Evolutionary conservation across 2,888 invertebrate species (phyloP).

Genomic region (Parasteatoda lunata): DNA sequence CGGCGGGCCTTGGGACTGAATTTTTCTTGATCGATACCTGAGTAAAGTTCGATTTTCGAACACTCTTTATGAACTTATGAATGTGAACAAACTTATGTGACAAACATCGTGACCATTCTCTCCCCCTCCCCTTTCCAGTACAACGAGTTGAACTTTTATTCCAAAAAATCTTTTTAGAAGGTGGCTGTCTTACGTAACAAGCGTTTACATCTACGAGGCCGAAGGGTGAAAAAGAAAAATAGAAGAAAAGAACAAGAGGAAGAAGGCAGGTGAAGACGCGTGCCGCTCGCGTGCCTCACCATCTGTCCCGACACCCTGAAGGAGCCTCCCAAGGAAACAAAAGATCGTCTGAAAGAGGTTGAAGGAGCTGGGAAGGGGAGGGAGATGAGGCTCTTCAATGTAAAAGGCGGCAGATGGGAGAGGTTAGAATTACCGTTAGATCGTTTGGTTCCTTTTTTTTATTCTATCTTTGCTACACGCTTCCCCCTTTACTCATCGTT

Average conservation of each 20-base stretch:
- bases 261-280: slow-evolving; percentile 5
- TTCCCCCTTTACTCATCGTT: neutral
- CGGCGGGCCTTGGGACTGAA: too few relatives aligned
- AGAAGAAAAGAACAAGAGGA: neutral
- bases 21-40: too few relatives aligned
- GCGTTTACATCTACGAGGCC: neutral
- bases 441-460: slow-evolving; percentile 12
- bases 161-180: too few relatives aligned
- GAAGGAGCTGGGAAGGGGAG: neutral
- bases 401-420: slow-evolving; percentile 45
- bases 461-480: neutral
- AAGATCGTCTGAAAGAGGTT: neutral
- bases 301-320: neutral
- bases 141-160: too few relatives aligned
- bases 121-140: too few relatives aligned
- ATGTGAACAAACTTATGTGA: too few relatives aligned
- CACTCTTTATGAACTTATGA: too few relatives aligned
- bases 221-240: neutral
- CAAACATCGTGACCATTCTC: too few relatives aligned
- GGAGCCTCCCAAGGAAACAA: slow-evolving; percentile 5
- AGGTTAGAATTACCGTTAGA: slow-evolving; percentile 64
- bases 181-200: too few relatives aligned
- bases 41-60: too few relatives aligned
- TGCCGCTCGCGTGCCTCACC: neutral
- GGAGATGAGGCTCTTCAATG: neutral